A percentile compares a stretch with the other conserved stretches of the same genome.
phyloP scores from a whole-genome alignment of 30 jellyfish, hydroid and myxozoan genomes.

The Chrysaora quinquecirrha region DNA sequence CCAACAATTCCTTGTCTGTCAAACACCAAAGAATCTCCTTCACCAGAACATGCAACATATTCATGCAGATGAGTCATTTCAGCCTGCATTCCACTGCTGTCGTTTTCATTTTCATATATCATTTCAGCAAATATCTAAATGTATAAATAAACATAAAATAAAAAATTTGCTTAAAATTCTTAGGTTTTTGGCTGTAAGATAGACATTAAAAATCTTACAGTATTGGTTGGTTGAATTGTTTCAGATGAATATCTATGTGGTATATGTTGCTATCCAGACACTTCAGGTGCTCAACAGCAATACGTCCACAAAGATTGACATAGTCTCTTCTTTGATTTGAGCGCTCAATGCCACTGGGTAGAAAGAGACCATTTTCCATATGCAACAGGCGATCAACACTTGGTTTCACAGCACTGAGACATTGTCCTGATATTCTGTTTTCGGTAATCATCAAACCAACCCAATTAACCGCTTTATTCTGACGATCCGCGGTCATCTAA shows the following conservation, averaged over 20 bases:
- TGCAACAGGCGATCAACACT: background rate
- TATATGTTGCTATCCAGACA: slow-evolving; percentile 23
- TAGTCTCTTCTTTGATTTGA: slow-evolving; percentile 9
- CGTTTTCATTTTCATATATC: background rate
- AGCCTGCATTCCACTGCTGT: slow-evolving; percentile 1
- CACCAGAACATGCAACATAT: too few relatives aligned
- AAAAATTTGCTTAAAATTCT: background rate
- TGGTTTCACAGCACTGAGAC: slow-evolving; percentile 10
- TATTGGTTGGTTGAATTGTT: slow-evolving; percentile 1
- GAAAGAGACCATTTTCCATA: slow-evolving; percentile 7
- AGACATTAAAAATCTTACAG: background rate
- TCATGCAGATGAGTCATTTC: background rate
- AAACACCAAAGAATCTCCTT: too few relatives aligned
- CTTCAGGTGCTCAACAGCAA: slow-evolving; percentile 17
- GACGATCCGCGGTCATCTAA: slow-evolving; percentile 28
- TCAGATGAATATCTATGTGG: slow-evolving; percentile 27
- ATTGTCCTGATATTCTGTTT: slow-evolving; percentile 18
- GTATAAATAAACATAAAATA: too few relatives aligned
- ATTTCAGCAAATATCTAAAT: background rate
- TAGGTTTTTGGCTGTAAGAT: too few relatives aligned
- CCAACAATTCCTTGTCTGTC: too few relatives aligned
- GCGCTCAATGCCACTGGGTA: slow-evolving; percentile 21
- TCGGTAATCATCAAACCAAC: slow-evolving; percentile 12
- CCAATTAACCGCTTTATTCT: slow-evolving; percentile 29
- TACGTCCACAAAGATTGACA: slow-evolving; percentile 15